Percentiles rank a stretch among this genome's conserved stretches.
phyloP scores from a whole-genome alignment of 1,140 invertebrate genomes.

The Drosophila eugracilis region DNA sequence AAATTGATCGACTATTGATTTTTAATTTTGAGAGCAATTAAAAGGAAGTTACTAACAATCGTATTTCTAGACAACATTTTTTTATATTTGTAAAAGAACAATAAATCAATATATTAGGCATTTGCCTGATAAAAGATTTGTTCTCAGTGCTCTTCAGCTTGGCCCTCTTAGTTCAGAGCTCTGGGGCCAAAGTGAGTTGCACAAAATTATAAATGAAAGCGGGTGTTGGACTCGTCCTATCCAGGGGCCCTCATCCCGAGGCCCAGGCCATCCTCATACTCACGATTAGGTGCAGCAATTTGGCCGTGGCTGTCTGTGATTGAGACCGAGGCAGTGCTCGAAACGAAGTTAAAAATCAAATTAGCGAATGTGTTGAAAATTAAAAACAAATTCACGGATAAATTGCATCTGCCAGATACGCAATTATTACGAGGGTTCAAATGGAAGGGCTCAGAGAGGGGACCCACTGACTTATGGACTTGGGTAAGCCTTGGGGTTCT shows the following conservation, averaged over 20 bases:
- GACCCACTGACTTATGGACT: constrained; percentile 72
- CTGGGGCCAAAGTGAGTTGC: constrained; percentile 71
- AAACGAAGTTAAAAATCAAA: constrained; percentile 85
- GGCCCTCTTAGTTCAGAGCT: constrained; percentile 25
- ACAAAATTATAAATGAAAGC: constrained; percentile 78
- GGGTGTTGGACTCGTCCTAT: constrained; percentile 68
- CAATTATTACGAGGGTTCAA: constrained; percentile 83
- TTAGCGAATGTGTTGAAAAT: constrained; percentile 85
- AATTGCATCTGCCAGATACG: constrained; percentile 85
- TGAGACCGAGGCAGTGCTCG: constrained; percentile 79
- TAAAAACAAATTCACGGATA: constrained; percentile 85
- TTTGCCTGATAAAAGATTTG: too few species aligned
- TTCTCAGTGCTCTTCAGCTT: constrained; percentile 3
- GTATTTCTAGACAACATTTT: too few species aligned
- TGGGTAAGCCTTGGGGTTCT: neutral
- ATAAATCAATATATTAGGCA: too few species aligned
- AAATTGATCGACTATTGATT: neutral
- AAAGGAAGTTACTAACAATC: neutral
- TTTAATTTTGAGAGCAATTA: neutral
- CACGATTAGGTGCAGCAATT: constrained; percentile 82
- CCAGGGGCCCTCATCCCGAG: constrained; percentile 31
- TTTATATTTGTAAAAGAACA: neutral
- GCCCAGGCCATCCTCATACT: constrained; percentile 24
- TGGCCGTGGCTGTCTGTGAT: constrained; percentile 76
- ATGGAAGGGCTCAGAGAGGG: neutral